phyloP scores from a whole-genome alignment of 37 sponge, comb jelly and placozoan genomes.

The Halisarca cf. caerulea region DNA sequence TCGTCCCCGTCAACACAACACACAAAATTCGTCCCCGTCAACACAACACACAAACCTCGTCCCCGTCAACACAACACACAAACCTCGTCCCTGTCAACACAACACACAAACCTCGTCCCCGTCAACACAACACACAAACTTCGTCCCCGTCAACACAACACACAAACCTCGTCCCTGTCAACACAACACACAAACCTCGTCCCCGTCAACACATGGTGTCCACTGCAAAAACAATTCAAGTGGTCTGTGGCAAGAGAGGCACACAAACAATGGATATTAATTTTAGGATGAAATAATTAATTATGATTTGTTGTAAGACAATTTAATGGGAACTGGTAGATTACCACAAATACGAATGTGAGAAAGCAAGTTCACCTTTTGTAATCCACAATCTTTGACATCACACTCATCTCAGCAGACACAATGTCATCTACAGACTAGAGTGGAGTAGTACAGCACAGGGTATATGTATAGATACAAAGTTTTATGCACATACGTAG shows the following conservation, averaged over 20 bases:
- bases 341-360: no score
- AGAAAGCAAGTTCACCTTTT: slow-evolving; percentile 29
- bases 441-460: not conserved
- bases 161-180: slow-evolving; percentile 42
- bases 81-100: slow-evolving; percentile 64
- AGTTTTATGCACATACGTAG: no score
- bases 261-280: no score
- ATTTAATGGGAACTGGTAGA: no score
- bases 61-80: not conserved
- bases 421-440: slow-evolving; percentile 29
- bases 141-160: slow-evolving; percentile 58
- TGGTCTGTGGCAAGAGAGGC: not conserved
- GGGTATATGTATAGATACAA: no score
- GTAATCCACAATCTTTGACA: slow-evolving; percentile 54
- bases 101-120: no score
- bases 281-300: no score
- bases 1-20: not conserved
- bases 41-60: no score
- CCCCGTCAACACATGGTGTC: slow-evolving; percentile 71
- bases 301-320: no score
- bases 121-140: slow-evolving; percentile 13
- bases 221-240: slow-evolving; percentile 75
- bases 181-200: slow-evolving; percentile 35
- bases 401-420: slow-evolving; percentile 40
- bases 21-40: slow-evolving; percentile 59